A percentile compares a stretch with the other conserved stretches of the same genome.
Evolutionary conservation across 2,797 vertebrate genomes (phyloP).

Genomic region (Sebastes glaucus): DNA sequence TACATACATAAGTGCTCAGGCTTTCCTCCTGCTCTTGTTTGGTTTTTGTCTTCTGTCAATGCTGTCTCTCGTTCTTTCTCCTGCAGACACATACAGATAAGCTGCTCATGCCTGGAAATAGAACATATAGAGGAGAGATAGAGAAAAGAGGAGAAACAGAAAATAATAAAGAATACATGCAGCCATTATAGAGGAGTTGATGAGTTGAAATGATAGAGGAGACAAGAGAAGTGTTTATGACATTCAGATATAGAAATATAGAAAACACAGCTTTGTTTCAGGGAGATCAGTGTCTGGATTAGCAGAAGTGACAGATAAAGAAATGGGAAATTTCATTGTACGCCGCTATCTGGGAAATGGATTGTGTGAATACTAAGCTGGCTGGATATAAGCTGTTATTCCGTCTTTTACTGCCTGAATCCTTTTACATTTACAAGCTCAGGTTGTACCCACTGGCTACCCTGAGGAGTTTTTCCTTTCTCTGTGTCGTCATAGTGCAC

Average conservation of each 20-base stretch:
- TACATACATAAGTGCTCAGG: neutral
- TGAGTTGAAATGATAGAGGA: slow-evolving; percentile 53
- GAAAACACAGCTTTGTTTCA: slow-evolving; percentile 63
- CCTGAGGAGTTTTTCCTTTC: slow-evolving; percentile 3
- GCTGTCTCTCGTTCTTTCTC: slow-evolving; percentile 7
- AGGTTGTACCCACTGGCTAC: slow-evolving; percentile 24
- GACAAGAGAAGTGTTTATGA: slow-evolving; percentile 48
- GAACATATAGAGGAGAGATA: slow-evolving; percentile 19
- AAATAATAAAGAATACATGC: slow-evolving; percentile 37
- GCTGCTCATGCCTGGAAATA: slow-evolving; percentile 20
- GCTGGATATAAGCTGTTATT: slow-evolving; percentile 51
- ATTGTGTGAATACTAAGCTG: slow-evolving; percentile 62
- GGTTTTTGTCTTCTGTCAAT: neutral
- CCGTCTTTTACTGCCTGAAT: slow-evolving; percentile 45
- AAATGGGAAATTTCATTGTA: slow-evolving; percentile 65
- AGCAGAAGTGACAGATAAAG: slow-evolving; percentile 65
- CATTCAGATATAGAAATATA: slow-evolving; percentile 57
- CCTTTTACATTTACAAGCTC: slow-evolving; percentile 52
- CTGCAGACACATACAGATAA: slow-evolving; percentile 37
- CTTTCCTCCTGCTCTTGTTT: slow-evolving; percentile 8
- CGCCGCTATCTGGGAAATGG: slow-evolving; percentile 61
- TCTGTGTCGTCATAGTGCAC: neutral
- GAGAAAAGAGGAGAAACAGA: slow-evolving; percentile 4
- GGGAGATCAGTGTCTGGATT: slow-evolving; percentile 65
- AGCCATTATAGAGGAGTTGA: slow-evolving; percentile 40